These are phyloP conservation scores for Xyliphius kryptos DNA, from an alignment of 2,113 vertebrate genomes.

Conservation along the genomic window DNA sequence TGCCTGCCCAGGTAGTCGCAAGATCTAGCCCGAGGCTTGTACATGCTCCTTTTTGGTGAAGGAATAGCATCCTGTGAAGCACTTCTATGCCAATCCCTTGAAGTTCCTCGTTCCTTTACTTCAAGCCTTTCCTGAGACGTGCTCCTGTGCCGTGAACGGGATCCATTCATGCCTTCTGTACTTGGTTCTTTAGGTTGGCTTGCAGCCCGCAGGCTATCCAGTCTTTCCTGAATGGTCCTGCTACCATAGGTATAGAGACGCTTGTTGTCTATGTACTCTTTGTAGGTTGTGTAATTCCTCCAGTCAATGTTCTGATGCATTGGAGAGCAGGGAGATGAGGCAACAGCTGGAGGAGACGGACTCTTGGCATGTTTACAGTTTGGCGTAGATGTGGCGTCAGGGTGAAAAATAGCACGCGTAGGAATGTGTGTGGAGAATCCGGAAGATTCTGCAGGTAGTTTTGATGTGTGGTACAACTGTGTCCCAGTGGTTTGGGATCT, in stretches of 20 bases:
- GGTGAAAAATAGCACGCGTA: constrained; percentile 52
- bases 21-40: constrained; percentile 73
- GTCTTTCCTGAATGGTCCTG: constrained; percentile 88
- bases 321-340: constrained; percentile 69
- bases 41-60: constrained; percentile 55
- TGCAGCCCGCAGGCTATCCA: constrained; percentile 86
- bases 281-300: constrained; percentile 97
- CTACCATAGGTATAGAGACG: constrained; percentile 87
- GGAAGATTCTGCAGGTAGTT: constrained; percentile 58
- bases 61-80: constrained; percentile 83
- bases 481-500: constrained; percentile 56
- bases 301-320: constrained; percentile 92
- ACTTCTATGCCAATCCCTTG: constrained; percentile 81
- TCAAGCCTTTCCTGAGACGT: constrained; percentile 83
- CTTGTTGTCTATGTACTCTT: constrained; percentile 92
- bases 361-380: constrained; percentile 50
- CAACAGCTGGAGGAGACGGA: constrained; percentile 64
- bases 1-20: constrained; percentile 83
- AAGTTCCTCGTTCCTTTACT: constrained; percentile 54
- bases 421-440: constrained; percentile 56
- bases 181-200: constrained; percentile 67
- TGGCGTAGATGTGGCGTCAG: constrained; percentile 26
- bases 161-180: constrained; percentile 28
- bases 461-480: constrained; percentile 63
- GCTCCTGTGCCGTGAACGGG: too few relatives aligned